Conservation (phyloP, 2,797 vertebrate genomes). For the Channallabes apus region DNA sequence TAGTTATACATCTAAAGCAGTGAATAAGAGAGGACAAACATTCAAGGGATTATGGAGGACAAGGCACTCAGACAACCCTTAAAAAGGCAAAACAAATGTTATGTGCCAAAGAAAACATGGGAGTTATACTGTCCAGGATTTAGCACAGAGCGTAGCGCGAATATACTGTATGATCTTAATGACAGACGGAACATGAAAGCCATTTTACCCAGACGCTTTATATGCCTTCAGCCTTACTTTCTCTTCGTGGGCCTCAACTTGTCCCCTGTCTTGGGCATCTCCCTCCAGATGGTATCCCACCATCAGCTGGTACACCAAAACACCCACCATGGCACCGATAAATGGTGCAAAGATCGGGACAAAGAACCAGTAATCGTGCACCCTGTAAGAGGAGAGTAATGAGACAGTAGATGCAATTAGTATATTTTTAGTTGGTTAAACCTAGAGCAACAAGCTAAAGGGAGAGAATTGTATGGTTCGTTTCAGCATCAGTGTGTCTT, state of each 20-base stretch:
- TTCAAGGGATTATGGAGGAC: neutral
- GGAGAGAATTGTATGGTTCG: neutral
- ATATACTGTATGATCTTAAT: neutral
- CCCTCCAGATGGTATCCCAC: constrained; percentile 79
- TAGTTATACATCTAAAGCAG: neutral
- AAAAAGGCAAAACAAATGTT: neutral
- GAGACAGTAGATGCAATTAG: neutral
- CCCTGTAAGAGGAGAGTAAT: constrained; percentile 64
- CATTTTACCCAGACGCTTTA: constrained; percentile 72
- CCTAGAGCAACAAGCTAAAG: neutral
- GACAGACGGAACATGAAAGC: neutral
- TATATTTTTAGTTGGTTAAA: neutral
- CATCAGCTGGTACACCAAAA: constrained; percentile 84
- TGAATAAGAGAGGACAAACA: neutral
- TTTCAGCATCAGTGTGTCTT: neutral
- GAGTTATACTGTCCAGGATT: neutral
- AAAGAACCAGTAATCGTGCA: constrained; percentile 80
- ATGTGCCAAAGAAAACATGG: neutral
- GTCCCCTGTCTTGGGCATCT: constrained; percentile 67
- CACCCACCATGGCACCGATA: constrained; percentile 77
- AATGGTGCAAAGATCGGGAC: constrained; percentile 83
- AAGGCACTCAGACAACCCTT: neutral
- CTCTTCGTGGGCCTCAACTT: constrained; percentile 69
- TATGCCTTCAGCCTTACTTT: constrained; percentile 80
- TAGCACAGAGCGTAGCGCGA: neutral